Evolutionary conservation across 2,113 vertebrate genomes (phyloP), one percentile per base, ranked within the genome.

Genomic region (Carassius gibelio): DNA sequence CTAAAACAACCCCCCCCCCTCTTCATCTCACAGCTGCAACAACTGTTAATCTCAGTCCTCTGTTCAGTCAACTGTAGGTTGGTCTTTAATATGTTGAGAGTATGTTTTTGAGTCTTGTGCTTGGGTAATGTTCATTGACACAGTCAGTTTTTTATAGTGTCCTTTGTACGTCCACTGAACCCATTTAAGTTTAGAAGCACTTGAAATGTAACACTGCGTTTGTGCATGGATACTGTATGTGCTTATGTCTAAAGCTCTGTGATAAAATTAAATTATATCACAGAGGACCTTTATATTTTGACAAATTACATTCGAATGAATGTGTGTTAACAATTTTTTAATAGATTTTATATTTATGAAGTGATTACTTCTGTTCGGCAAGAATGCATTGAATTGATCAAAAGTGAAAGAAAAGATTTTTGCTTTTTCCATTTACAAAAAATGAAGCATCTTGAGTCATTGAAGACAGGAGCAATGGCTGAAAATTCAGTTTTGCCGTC

Each of bases 1-100:
- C n/a, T 42, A 71, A 69, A 81, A 84, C 81, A 84, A 84, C 36
- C 38, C 48, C 23, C 81, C 48, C 23, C 81, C 26, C 45, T 79
- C 30, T 38, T 68, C 3, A 23, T 13, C 57, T 61, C 62, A 83
- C 26, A 83, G 21, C n/a, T 69, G 45, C 45, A 71, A 36, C 48
- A 82, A 38, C 10, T 36, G 10, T 23, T 26, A 57, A 45, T n/a
- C 50, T 80, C 52, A 76, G 19, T 34, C 26, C 42, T 79, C 30
- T 82, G 30, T 19, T 45, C 57, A 61, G 19, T 38, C 3, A 11
- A 9, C 21, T 80, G 6, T 64, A 0, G 3, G 36, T 50, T 48
- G 42, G 36, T 79, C 34, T 42, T 23, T 15, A 14, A 45, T 23
- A 52, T 8, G 0, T 52, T 52, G n/a, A 30, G 42, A 23, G 42